These are phyloP conservation scores for Mechanitis mazaeus DNA, from an alignment of 2,888 invertebrate genomes.

Conservation along the genomic window DNA sequence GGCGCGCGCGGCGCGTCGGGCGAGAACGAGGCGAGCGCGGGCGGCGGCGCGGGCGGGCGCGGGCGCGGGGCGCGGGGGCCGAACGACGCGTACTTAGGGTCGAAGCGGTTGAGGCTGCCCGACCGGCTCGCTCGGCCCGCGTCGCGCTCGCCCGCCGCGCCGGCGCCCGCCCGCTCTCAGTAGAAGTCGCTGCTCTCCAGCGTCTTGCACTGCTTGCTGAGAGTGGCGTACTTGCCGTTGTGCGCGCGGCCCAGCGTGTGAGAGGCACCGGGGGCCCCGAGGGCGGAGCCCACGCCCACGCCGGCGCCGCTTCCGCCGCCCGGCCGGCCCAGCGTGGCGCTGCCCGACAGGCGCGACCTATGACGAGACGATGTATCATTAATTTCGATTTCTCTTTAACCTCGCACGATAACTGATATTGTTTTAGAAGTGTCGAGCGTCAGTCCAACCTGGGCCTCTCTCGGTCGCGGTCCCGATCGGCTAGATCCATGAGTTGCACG, in stretches of 20 bases:
- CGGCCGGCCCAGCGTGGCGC: conserved; percentile 60
- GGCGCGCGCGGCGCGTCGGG: conserved; percentile 36
- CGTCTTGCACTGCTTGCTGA: conserved; percentile 97
- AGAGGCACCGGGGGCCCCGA: conserved; percentile 59
- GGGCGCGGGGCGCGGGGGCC: conserved; percentile 70
- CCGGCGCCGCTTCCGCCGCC: conserved; percentile 50
- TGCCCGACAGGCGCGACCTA: conserved; percentile 64
- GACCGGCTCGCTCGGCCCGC: conserved; percentile 55
- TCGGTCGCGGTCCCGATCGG: conserved; percentile 44
- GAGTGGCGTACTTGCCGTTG: conserved; percentile 94
- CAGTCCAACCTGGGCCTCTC: conserved; percentile 46
- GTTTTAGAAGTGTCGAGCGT: conserved; percentile 17
- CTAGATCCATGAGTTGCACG: conserved; percentile 73
- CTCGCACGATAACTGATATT: background rate
- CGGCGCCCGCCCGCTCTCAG: conserved; percentile 88
- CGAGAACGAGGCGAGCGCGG: conserved; percentile 54
- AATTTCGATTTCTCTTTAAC: background rate
- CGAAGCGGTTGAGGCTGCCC: conserved; percentile 76
- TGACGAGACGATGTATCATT: conserved; percentile 16
- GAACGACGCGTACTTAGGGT: conserved; percentile 77
- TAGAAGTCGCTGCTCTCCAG: conserved; percentile 95
- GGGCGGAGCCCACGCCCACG: conserved; percentile 36
- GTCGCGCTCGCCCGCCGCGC: conserved; percentile 50
- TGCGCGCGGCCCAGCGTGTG: conserved; percentile 84
- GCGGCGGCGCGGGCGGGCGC: conserved; percentile 60